Evolutionary conservation across 1,140 invertebrate genomes (phyloP).

Genomic region (Teleogryllus occipitalis): DNA sequence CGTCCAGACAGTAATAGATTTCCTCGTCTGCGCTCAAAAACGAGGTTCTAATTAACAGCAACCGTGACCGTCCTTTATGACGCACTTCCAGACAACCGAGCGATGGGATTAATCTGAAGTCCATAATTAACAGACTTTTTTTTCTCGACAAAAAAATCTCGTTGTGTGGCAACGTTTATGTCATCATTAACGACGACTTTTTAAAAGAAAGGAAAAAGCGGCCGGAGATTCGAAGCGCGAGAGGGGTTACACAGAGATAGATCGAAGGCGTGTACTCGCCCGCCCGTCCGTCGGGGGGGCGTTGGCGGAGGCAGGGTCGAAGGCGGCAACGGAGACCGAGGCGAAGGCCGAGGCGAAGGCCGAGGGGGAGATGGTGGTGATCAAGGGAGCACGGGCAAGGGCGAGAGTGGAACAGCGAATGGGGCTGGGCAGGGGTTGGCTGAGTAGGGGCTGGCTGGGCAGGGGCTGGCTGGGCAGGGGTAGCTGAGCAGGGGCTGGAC

Average conservation of each 20-base stretch:
- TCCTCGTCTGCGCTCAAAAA: not conserved
- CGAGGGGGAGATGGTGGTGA: not conserved
- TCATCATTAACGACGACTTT: not conserved
- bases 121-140: not conserved
- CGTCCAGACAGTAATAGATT: not conserved
- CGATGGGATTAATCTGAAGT: not conserved
- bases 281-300: too few species aligned
- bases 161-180: not conserved
- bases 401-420: not conserved
- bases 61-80: not conserved
- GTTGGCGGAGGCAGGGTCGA: not conserved
- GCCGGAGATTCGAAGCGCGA: too few species aligned
- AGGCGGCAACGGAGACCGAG: not conserved
- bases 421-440: too few species aligned
- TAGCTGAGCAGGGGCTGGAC: too few species aligned
- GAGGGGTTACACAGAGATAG: too few species aligned
- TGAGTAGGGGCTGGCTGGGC: too few species aligned
- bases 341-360: not conserved
- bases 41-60: not conserved
- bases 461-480: too few species aligned
- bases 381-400: not conserved
- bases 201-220: not conserved
- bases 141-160: not conserved
- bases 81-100: not conserved
- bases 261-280: too few species aligned